Percentiles rank a stretch among this genome's conserved stretches.
Conservation (phyloP, 1,140 invertebrate genomes). For the Pseudachorutes palmiensis region DNA sequence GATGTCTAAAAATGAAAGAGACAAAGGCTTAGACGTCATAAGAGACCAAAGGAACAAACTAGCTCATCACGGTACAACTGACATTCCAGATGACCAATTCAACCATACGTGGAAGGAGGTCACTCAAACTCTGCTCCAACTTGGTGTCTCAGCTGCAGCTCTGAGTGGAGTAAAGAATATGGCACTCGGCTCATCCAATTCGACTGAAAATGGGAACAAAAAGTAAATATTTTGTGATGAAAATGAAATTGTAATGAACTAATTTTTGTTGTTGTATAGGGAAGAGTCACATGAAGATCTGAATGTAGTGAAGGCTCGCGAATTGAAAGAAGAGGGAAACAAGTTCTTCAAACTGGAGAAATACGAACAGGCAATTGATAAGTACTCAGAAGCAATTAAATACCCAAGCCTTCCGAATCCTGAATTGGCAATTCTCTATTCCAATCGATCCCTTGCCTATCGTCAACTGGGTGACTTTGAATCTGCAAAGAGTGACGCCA, state of each 20-base stretch:
- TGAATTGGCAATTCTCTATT: conserved; percentile 21
- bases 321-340: conserved; percentile 21
- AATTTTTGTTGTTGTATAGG: not conserved
- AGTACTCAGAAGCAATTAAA: conserved; percentile 19
- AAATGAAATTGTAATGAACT: not conserved
- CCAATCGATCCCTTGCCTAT: conserved; percentile 23
- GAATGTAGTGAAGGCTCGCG: not conserved
- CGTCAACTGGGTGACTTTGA: conserved; percentile 7
- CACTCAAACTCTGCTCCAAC: not conserved
- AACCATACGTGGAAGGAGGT: conserved; percentile 5
- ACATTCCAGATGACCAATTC: not conserved
- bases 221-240: not conserved
- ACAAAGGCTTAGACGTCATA: conserved; percentile 5
- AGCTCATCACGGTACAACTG: conserved; percentile 4
- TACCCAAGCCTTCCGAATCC: not conserved
- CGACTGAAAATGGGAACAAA: not conserved
- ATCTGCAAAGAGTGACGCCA: conserved; percentile 16
- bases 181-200: no score
- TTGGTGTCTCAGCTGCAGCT: not conserved
- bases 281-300: not conserved
- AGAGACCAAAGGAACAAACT: conserved; percentile 15
- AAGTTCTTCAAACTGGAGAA: not conserved
- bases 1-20: not conserved
- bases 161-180: not conserved
- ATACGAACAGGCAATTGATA: conserved; percentile 12